Conservation (phyloP, 2,797 vertebrate genomes). For the Rhadinocentrus ornatus region DNA sequence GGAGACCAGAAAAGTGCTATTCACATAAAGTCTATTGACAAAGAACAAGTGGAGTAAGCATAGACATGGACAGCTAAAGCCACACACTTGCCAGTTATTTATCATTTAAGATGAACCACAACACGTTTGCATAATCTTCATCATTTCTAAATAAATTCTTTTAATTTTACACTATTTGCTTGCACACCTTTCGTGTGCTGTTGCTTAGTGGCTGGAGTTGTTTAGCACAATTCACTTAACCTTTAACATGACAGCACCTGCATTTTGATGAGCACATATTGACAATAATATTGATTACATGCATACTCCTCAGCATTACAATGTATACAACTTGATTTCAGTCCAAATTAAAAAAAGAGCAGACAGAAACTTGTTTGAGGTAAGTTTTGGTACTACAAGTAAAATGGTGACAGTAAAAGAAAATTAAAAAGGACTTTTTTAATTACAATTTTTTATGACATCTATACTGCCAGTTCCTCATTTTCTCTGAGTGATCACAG, state of each 20-base stretch:
- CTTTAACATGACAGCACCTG: neutral
- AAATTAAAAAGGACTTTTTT: neutral
- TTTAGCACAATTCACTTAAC: neutral
- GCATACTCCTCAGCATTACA: neutral
- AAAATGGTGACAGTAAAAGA: neutral
- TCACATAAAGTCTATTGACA: neutral
- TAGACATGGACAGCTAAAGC: too few species aligned
- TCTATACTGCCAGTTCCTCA: neutral
- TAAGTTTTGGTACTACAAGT: neutral
- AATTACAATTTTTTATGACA: neutral
- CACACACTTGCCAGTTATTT: neutral
- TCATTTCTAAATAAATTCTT: neutral
- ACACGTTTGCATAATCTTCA: neutral
- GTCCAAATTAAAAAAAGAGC: neutral
- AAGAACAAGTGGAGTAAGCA: neutral
- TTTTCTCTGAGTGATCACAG: neutral
- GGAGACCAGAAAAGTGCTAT: too few species aligned
- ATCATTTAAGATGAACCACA: neutral
- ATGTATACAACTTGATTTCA: neutral
- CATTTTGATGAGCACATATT: slow-evolving; percentile 7
- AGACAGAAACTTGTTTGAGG: neutral
- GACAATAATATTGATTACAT: neutral
- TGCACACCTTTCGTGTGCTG: neutral
- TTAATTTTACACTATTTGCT: neutral
- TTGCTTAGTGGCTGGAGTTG: neutral